Evolutionary conservation across 2,797 vertebrate genomes (phyloP).

Genomic region (Streptopelia turtur): DNA sequence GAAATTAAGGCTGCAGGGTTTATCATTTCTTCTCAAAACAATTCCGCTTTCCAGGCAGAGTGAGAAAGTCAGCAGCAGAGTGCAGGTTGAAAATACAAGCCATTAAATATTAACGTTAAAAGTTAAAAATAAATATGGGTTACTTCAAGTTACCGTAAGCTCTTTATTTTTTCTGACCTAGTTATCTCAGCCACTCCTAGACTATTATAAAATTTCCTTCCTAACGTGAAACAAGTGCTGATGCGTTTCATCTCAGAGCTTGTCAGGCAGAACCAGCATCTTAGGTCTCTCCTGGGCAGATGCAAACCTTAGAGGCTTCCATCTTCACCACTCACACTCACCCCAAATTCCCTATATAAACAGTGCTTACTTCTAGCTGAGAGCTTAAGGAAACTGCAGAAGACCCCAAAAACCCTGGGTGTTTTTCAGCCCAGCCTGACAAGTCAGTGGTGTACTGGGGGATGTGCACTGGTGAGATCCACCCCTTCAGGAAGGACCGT

Average conservation of each 20-base stretch:
- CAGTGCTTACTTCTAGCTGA: not conserved
- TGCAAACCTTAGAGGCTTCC: not conserved
- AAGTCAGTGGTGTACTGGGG: not conserved
- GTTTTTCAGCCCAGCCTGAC: not conserved
- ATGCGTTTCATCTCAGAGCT: not conserved
- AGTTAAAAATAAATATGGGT: constrained; percentile 46
- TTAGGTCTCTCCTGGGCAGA: not conserved
- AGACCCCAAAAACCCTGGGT: not conserved
- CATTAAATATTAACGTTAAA: constrained; percentile 46
- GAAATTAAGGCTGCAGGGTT: not conserved
- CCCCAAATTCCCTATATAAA: not conserved
- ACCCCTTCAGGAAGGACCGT: not conserved
- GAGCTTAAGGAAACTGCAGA: not conserved
- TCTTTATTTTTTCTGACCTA: constrained; percentile 26
- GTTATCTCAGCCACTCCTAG: not conserved
- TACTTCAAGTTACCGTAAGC: constrained; percentile 2
- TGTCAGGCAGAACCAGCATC: not conserved
- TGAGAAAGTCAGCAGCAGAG: not conserved
- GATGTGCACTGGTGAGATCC: not conserved
- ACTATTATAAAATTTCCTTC: not conserved
- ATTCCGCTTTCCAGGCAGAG: not conserved
- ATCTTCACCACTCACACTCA: not conserved
- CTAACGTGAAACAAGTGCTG: not conserved
- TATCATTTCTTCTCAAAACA: not conserved
- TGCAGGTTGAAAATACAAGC: not conserved